These are phyloP conservation scores for Phymastichus coffea DNA, from an alignment of 1,140 invertebrate genomes.

Conservation along the genomic window DNA sequence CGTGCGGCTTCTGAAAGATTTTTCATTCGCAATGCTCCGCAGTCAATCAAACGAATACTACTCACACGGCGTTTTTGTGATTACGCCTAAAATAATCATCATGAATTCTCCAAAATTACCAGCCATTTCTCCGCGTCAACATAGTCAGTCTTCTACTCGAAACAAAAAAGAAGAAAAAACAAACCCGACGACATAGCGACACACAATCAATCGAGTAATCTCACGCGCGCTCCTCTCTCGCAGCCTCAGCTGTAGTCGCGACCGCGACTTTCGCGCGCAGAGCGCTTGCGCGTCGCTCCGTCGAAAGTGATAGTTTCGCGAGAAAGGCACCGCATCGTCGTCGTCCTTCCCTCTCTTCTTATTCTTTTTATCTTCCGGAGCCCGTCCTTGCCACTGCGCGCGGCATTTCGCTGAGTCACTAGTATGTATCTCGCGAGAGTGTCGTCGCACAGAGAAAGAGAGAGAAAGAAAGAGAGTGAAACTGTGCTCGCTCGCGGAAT, in stretches of 20 bases:
- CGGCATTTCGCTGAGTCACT: slow-evolving; percentile 9
- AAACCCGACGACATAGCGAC: background rate
- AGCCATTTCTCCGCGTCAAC: no score
- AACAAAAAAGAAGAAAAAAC: background rate
- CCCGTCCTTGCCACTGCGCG: background rate
- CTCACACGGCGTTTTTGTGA: no score
- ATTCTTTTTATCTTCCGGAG: slow-evolving; percentile 14
- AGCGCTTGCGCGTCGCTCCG: slow-evolving; percentile 38
- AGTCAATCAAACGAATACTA: no score
- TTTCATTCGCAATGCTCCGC: no score
- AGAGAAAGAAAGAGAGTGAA: no score
- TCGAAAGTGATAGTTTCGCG: slow-evolving; percentile 56
- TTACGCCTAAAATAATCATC: no score
- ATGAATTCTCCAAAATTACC: no score
- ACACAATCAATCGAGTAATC: background rate
- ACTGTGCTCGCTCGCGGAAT: background rate
- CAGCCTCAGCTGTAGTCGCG: background rate
- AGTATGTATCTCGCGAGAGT: no score
- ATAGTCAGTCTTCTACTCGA: no score
- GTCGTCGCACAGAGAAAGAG: background rate
- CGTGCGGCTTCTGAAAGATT: no score
- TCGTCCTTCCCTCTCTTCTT: slow-evolving; percentile 28
- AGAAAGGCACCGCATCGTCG: slow-evolving; percentile 48
- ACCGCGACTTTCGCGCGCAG: slow-evolving; percentile 53
- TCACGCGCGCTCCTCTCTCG: background rate